Evolutionary conservation across 2,113 vertebrate genomes (phyloP).

Genomic region (Daubentonia madagascariensis): DNA sequence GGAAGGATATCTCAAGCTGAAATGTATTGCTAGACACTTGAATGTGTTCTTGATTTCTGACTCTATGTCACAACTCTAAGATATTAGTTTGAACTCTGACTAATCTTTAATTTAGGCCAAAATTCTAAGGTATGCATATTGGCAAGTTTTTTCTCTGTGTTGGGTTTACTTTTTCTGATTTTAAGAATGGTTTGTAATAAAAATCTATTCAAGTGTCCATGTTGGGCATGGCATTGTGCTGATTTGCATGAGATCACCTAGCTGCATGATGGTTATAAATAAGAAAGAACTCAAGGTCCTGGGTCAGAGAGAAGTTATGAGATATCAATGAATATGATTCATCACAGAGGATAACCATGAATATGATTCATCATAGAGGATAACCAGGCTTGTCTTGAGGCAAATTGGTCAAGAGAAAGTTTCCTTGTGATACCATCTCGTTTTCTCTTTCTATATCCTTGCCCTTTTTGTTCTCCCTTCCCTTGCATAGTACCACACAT

Average conservation of each 20-base stretch:
- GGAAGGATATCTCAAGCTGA: not conserved
- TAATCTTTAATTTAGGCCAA: conserved; percentile 26
- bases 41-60: not conserved
- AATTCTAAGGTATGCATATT: not conserved
- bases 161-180: not conserved
- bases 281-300: not conserved
- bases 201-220: not conserved
- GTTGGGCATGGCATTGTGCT: not conserved
- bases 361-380: not conserved
- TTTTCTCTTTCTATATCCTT: not conserved
- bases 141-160: not conserved
- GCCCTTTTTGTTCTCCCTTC: not conserved
- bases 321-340: not conserved
- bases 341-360: too few relatives aligned
- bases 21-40: not conserved
- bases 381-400: not conserved
- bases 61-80: not conserved
- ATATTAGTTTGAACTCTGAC: not conserved
- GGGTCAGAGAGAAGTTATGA: not conserved
- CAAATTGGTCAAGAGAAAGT: not conserved
- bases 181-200: not conserved
- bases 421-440: not conserved
- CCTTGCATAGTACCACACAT: not conserved
- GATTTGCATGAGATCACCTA: not conserved
- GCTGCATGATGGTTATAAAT: not conserved